These are phyloP conservation scores for Leuciscus idus DNA, from an alignment of 2,113 vertebrate species.

Conservation along the genomic window DNA sequence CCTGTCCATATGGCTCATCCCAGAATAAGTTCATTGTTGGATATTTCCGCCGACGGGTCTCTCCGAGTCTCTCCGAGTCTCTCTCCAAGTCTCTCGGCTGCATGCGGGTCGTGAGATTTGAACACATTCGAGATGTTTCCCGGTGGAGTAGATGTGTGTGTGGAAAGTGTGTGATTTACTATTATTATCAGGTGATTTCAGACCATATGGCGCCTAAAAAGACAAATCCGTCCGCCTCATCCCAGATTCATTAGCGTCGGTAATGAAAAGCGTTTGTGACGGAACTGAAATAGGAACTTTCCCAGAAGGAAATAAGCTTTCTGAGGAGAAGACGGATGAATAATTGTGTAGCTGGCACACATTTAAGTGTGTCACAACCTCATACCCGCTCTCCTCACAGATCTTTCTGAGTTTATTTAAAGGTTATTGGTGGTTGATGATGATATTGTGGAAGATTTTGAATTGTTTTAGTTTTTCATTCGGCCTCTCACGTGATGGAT, in stretches of 20 bases:
- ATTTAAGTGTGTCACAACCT: constrained; percentile 38
- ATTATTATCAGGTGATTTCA: constrained; percentile 9
- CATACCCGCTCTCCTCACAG: not conserved
- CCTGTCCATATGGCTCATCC: not conserved
- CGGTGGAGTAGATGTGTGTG: not conserved
- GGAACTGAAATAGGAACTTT: constrained; percentile 1
- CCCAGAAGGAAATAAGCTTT: constrained; percentile 4
- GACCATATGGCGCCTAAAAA: constrained; percentile 23
- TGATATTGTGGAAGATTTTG: not conserved
- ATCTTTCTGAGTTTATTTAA: not conserved
- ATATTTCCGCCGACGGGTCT: not conserved
- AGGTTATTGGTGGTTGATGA: not conserved
- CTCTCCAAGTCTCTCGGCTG: not conserved
- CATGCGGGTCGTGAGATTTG: not conserved
- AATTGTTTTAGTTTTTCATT: not conserved
- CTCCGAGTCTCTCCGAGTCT: no score
- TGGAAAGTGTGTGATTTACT: not conserved
- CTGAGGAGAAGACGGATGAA: not conserved
- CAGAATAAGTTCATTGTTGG: not conserved
- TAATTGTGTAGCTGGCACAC: constrained; percentile 27
- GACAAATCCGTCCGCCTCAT: not conserved
- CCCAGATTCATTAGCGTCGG: constrained; percentile 32
- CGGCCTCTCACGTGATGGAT: not conserved
- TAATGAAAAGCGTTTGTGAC: not conserved
- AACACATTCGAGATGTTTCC: not conserved